These are phyloP conservation scores for Leucozona laternaria DNA, from an alignment of 2,888 invertebrate species.

Conservation along the genomic window DNA sequence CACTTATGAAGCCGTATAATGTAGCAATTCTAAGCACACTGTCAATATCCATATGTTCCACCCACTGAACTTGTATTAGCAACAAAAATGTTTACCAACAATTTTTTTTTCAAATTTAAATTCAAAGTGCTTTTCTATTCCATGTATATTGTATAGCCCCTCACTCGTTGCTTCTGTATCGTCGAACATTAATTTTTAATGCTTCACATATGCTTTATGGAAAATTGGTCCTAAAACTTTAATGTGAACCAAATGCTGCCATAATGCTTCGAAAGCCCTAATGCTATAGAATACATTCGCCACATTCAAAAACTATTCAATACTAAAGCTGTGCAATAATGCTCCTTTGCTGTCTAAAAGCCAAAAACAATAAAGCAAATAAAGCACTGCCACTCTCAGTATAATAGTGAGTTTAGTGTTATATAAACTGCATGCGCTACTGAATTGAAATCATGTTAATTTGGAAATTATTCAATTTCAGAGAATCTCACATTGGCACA, in stretches of 20 bases:
- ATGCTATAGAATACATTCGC: background rate
- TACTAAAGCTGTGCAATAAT: conserved; percentile 16
- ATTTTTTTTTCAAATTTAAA: conserved; percentile 10
- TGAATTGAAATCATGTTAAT: conserved; percentile 49
- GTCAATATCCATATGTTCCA: conserved; percentile 1
- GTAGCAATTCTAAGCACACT: background rate
- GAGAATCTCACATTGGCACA: conserved; percentile 12
- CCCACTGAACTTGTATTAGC: background rate
- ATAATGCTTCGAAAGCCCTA: background rate
- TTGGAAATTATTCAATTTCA: conserved; percentile 65
- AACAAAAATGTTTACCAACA: background rate
- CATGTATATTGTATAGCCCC: background rate
- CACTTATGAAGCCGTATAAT: background rate
- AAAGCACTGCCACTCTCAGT: background rate
- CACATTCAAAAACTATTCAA: background rate
- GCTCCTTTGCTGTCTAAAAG: conserved; percentile 1
- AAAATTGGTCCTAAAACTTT: conserved; percentile 2
- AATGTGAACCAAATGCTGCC: conserved; percentile 9
- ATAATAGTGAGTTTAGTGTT: background rate
- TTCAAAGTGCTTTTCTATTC: background rate
- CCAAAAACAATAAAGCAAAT: conserved; percentile 31
- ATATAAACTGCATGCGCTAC: conserved; percentile 16
- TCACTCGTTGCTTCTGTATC: background rate
- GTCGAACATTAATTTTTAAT: conserved; percentile 3
- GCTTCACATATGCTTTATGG: background rate